These are phyloP conservation scores for Andricus quercusramuli DNA, from an alignment of 2,888 invertebrate genomes.

Conservation along the genomic window DNA sequence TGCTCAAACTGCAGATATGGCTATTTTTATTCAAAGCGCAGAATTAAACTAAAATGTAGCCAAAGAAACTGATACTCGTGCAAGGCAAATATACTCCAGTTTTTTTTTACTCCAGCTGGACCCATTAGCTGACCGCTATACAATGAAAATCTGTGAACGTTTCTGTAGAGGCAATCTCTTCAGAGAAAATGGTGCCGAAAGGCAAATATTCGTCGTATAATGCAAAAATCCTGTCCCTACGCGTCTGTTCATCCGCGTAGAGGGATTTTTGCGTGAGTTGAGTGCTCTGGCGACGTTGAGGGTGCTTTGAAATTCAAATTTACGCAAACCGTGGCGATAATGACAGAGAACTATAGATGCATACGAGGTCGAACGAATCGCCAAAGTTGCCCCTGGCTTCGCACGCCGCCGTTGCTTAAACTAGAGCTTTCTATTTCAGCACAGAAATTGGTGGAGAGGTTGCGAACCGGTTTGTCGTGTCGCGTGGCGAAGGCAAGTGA, in stretches of 20 bases:
- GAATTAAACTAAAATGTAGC: too few relatives aligned
- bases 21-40: too few relatives aligned
- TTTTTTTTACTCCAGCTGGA: too few relatives aligned
- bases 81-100: too few relatives aligned
- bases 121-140: too few relatives aligned
- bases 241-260: conserved; percentile 26
- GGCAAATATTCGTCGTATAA: conserved; percentile 20
- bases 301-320: conserved; percentile 39
- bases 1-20: too few relatives aligned
- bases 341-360: conserved; percentile 14
- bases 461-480: conserved; percentile 20
- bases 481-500: conserved; percentile 32
- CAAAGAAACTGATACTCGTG: too few relatives aligned
- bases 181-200: conserved; percentile 19
- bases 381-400: conserved; percentile 22
- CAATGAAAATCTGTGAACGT: too few relatives aligned
- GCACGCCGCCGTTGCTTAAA: neutral
- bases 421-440: conserved; percentile 26
- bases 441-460: conserved; percentile 16
- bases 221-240: conserved; percentile 23
- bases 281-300: conserved; percentile 32
- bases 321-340: conserved; percentile 21
- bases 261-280: conserved; percentile 29
- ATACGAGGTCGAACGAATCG: conserved; percentile 29
- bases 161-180: too few relatives aligned